Base-by-base conservation (phyloP, 1,140 invertebrate genomes). In the Apis cerana region DNA sequence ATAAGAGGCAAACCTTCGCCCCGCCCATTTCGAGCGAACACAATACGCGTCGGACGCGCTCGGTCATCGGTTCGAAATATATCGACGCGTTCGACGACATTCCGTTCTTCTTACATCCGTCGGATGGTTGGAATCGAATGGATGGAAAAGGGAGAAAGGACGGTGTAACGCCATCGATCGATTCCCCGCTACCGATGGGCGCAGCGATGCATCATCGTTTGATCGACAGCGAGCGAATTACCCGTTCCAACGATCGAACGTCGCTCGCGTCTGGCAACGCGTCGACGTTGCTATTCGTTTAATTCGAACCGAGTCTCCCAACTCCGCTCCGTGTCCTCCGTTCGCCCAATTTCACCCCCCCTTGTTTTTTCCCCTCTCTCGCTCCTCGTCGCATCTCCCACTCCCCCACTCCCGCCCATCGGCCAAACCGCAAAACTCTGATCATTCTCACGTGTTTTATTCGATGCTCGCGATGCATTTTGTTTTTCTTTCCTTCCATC, bases 181-280 rank as follows among this genome's bases (percentile, higher is more conserved):
- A 43, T 43, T 5, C 33, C 4, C 33, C 4, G 33, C 33, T 43
- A 43, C 33, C 33, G 33, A 43, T 43, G 33, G 82, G 75, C 62
- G 61, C 77, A 48, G 69, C 75, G 83, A 80, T 75, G 79, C 86
- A 88, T 82, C 88, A 88, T 82, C 88, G 79, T 88, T 88, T 88
- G 84, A 88, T 88, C 87, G 86, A 64, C 85, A 78, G 78, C 75
- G 56, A 64, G 83, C 84, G 75, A 88, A 88, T 88, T 88, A 86
- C 87, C 83, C 85, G 33, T 88, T 72, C 70, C 82, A 88, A 75
- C 75, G 82, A 87, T 78, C 79, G 65, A 82, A 75, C 68, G 85
- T 82, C 83, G 86, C 80, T 88, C 85, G 21, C 33, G 86, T 70
- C 58, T 75, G 54, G 56, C 85, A 85, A 83, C 80, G 83, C 86